phyloP scores from a whole-genome alignment of 2,888 invertebrate genomes.

The Tethea ocularis region DNA sequence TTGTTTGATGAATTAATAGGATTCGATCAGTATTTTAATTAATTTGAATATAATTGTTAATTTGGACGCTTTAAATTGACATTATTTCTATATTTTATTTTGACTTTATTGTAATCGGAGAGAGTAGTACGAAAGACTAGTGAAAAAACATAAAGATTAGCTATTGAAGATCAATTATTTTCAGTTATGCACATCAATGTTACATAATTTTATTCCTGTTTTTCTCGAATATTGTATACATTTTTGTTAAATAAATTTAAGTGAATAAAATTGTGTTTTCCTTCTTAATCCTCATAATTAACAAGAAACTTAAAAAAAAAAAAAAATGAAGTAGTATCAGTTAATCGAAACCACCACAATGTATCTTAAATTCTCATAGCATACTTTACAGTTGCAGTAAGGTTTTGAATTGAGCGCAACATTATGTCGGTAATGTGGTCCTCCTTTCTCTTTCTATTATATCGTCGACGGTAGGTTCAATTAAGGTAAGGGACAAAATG shows the following conservation, averaged over 20 bases:
- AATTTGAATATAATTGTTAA: conserved; percentile 26
- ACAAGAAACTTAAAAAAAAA: no score
- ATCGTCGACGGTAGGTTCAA: no score
- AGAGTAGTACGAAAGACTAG: conserved; percentile 70
- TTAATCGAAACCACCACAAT: no score
- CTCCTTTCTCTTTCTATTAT: no score
- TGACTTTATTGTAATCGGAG: conserved; percentile 45
- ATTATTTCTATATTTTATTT: conserved; percentile 12
- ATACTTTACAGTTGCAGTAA: not conserved
- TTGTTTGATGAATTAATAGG: conserved; percentile 16
- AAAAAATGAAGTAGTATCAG: no score
- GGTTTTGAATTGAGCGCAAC: not conserved
- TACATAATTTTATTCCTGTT: not conserved
- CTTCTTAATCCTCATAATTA: not conserved
- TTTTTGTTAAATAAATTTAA: conserved; percentile 37
- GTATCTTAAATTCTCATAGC: no score
- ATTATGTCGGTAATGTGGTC: not conserved
- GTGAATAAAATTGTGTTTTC: not conserved
- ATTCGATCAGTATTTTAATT: conserved; percentile 56
- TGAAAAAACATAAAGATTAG: conserved; percentile 18
- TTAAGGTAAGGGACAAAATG: no score
- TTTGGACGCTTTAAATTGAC: conserved; percentile 22
- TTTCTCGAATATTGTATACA: conserved; percentile 45
- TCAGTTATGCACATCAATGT: not conserved
- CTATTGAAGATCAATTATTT: conserved; percentile 7